Conservation (phyloP, 2,113 vertebrate genomes). For the Muntiacus reevesi region DNA sequence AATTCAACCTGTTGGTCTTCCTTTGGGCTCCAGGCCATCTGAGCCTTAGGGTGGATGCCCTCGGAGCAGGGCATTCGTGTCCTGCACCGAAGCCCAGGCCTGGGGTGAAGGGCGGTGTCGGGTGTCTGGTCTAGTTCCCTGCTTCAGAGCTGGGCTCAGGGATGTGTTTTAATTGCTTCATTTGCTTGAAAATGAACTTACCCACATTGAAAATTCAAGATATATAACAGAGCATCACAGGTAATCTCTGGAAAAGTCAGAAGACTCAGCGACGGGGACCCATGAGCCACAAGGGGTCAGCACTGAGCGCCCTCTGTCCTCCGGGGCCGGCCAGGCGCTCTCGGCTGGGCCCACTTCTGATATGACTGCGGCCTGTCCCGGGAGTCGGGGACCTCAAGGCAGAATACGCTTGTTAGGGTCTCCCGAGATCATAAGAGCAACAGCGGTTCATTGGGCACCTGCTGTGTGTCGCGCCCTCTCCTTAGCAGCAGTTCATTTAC, state of each 20-base stretch:
- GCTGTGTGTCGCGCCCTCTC: background rate
- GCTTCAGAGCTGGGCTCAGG: background rate
- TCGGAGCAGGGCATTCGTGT: background rate
- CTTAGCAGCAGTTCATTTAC: fast-evolving
- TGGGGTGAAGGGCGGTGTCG: background rate
- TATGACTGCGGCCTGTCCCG: background rate
- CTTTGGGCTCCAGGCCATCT: background rate
- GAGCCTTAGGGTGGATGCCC: background rate
- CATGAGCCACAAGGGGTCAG: background rate
- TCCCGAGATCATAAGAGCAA: fast-evolving
- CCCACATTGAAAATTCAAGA: background rate
- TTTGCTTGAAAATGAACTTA: background rate
- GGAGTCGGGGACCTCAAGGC: too few species aligned
- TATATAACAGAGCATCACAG: background rate
- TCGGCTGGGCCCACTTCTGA: fast-evolving
- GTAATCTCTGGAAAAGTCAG: background rate
- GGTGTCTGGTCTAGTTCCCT: background rate
- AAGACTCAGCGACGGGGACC: background rate
- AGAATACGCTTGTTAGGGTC: fast-evolving
- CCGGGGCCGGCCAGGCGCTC: fast-evolving
- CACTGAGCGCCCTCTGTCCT: background rate
- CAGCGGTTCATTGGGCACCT: fast-evolving
- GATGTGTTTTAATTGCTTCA: background rate
- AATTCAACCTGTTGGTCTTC: fast-evolving
- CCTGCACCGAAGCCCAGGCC: background rate